Conservation (phyloP, 2,797 vertebrate species). For the Eidolon dupreanum region DNA sequence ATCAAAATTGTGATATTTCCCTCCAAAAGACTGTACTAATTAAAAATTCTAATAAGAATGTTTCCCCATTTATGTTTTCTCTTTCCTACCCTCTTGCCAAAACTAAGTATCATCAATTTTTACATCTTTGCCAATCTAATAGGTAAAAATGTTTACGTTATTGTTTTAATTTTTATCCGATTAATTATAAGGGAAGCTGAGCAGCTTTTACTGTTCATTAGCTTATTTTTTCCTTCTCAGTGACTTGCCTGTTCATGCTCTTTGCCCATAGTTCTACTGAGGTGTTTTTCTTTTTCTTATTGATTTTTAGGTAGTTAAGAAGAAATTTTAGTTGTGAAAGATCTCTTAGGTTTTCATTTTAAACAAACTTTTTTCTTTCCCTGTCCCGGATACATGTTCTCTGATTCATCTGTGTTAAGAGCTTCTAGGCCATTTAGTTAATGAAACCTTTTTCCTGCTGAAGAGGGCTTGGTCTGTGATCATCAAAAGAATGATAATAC, state of each 20-base stretch:
- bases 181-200: constrained; percentile 5
- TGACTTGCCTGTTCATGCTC: neutral
- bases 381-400: constrained; percentile 44
- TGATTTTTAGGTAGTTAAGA: constrained; percentile 35
- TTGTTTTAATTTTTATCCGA: constrained; percentile 29
- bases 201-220: neutral
- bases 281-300: constrained; percentile 12
- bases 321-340: constrained; percentile 58
- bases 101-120: neutral
- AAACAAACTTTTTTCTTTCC: constrained; percentile 35
- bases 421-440: constrained; percentile 72
- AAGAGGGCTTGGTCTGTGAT: constrained; percentile 56
- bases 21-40: neutral
- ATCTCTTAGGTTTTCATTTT: constrained; percentile 57
- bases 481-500: constrained; percentile 42
- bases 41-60: neutral
- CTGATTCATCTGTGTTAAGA: constrained; percentile 59
- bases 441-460: constrained; percentile 65
- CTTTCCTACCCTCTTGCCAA: neutral
- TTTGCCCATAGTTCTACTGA: neutral
- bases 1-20: neutral
- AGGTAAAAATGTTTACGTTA: neutral
- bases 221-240: neutral
- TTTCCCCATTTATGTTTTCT: neutral
- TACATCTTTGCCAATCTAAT: neutral